Conservation (phyloP, 1,140 invertebrate species). For the Drosophila pruinosa region DNA sequence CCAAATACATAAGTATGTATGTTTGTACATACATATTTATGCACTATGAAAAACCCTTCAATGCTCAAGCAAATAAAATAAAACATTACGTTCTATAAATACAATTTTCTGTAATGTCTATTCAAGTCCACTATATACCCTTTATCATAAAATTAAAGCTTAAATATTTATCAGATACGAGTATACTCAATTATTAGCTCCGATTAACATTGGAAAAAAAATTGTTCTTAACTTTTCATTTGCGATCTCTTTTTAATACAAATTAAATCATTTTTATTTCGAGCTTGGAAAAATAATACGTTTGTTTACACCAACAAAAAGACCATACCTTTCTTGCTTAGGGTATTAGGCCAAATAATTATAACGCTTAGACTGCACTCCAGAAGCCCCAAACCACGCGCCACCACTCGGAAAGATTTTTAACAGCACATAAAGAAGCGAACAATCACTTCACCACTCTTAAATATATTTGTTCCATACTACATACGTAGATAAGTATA, state of each 20-base stretch:
- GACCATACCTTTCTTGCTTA: background rate
- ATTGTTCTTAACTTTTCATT: background rate
- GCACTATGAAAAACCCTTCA: background rate
- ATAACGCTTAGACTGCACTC: constrained; percentile 37
- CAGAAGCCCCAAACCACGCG: constrained; percentile 40
- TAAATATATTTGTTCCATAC: background rate
- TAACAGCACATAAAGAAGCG: constrained; percentile 40
- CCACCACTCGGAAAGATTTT: constrained; percentile 61
- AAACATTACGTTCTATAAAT: constrained; percentile 27
- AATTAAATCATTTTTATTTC: background rate
- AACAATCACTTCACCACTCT: constrained; percentile 27
- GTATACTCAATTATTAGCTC: background rate
- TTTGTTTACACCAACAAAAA: no score
- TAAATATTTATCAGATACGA: background rate
- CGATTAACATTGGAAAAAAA: no score
- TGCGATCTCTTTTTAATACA: background rate
- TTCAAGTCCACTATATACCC: background rate
- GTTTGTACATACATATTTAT: background rate
- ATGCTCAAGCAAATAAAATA: constrained; percentile 22
- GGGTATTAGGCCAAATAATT: constrained; percentile 5
- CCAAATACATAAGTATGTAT: background rate
- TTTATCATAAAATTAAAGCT: background rate
- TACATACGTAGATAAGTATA: background rate
- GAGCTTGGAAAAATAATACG: no score
- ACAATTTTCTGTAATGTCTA: background rate